phyloP scores from a whole-genome alignment of 2,888 invertebrate species.

The Cataglyphis rosenhaueri region DNA sequence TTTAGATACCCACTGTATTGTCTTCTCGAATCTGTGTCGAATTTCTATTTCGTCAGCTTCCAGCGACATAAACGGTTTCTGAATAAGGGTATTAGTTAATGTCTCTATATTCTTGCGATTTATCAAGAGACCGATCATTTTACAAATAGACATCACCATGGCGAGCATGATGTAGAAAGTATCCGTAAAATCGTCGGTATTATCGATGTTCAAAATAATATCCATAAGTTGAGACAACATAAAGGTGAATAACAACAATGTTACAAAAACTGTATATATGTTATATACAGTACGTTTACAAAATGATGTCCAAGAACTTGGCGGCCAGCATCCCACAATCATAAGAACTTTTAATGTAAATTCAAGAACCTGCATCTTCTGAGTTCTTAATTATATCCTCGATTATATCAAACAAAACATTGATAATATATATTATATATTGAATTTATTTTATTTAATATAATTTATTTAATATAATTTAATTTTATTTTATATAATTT shows the following conservation, averaged over 20 bases:
- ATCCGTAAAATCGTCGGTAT: slow-evolving; percentile 64
- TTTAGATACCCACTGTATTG: slow-evolving; percentile 41
- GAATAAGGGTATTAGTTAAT: slow-evolving; percentile 25
- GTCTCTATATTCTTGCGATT: slow-evolving; percentile 50
- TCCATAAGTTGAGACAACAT: slow-evolving; percentile 60
- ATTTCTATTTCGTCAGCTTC: slow-evolving; percentile 54
- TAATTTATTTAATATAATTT: too few species aligned
- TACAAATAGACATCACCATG: slow-evolving; percentile 58
- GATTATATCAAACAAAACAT: not conserved
- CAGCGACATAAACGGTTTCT: slow-evolving; percentile 45
- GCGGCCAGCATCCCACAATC: slow-evolving; percentile 59
- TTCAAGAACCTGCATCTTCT: slow-evolving; percentile 42
- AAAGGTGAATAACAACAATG: slow-evolving; percentile 47
- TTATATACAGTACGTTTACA: slow-evolving; percentile 62
- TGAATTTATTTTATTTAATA: too few species aligned
- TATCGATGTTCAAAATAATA: slow-evolving; percentile 46
- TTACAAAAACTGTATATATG: slow-evolving; percentile 52
- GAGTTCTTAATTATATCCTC: not conserved
- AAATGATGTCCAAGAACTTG: slow-evolving; percentile 50
- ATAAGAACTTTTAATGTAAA: slow-evolving; percentile 51
- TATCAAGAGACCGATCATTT: slow-evolving; percentile 59
- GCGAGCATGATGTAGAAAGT: slow-evolving; percentile 66
- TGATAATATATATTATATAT: not conserved
- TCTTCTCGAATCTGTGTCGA: slow-evolving; percentile 39
- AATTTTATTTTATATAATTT: too few species aligned